Evolutionary conservation across 2,888 invertebrate genomes (phyloP).

Genomic region (Harpalus rubripes): DNA sequence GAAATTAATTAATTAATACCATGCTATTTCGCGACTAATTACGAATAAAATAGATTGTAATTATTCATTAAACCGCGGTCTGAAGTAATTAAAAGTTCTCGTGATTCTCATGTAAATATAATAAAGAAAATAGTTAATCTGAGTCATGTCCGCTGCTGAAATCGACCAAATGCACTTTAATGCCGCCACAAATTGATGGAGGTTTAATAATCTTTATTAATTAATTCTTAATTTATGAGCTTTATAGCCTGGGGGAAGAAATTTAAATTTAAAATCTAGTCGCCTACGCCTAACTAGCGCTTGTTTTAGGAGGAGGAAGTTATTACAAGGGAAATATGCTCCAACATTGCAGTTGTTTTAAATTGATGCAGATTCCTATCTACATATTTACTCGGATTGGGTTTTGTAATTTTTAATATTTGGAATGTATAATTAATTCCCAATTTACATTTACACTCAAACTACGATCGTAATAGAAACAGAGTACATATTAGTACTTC

Average conservation of each 20-base stretch:
- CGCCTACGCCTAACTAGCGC: constrained; percentile 46
- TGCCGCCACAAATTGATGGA: constrained; percentile 38
- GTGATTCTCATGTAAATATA: constrained; percentile 27
- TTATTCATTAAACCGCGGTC: constrained; percentile 18
- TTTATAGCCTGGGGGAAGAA: constrained; percentile 5
- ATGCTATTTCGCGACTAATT: constrained; percentile 18
- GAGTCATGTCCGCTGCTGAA: not conserved
- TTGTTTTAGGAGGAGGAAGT: constrained; percentile 13
- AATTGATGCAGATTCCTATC: constrained; percentile 36
- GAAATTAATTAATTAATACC: constrained; percentile 14
- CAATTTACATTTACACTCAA: not conserved
- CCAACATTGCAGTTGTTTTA: constrained; percentile 15
- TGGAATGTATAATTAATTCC: constrained; percentile 36
- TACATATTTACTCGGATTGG: constrained; percentile 21
- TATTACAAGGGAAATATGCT: constrained; percentile 11
- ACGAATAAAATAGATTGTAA: constrained; percentile 37
- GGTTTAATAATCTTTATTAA: constrained; percentile 53
- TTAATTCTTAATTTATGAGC: constrained; percentile 52
- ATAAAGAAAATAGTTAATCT: constrained; percentile 30
- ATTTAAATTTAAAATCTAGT: constrained; percentile 59
- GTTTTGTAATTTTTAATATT: constrained; percentile 38
- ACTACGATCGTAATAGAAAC: not conserved
- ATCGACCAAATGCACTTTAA: constrained; percentile 53
- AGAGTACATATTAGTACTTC: not conserved
- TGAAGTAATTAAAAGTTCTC: constrained; percentile 24